Conservation (phyloP, 2,113 vertebrate genomes). For the Columba janthina region DNA sequence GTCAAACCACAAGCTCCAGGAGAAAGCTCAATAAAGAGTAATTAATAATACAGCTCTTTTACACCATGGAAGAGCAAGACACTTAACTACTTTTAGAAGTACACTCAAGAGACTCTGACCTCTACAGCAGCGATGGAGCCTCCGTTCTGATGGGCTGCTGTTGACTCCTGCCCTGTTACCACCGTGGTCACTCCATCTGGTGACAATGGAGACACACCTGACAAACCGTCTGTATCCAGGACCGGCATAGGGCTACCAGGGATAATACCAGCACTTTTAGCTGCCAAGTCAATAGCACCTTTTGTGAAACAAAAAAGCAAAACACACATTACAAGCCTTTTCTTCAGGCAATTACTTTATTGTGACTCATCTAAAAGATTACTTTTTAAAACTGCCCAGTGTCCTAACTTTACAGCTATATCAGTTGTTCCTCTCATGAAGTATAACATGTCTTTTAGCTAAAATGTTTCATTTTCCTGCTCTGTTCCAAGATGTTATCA, state of each 20-base stretch:
- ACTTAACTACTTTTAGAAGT: neutral
- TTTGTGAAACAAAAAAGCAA: neutral
- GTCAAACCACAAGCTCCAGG: neutral
- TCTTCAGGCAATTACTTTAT: neutral
- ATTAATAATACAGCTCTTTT: neutral
- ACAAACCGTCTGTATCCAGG: constrained; percentile 74
- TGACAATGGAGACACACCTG: constrained; percentile 71
- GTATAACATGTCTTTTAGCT: neutral
- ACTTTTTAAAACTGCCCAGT: neutral
- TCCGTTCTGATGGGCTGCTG: constrained; percentile 72
- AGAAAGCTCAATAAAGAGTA: neutral
- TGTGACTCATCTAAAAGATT: neutral
- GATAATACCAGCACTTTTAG: constrained; percentile 95
- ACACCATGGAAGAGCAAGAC: neutral
- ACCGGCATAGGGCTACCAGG: constrained; percentile 85
- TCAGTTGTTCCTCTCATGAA: neutral
- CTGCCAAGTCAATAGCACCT: constrained; percentile 95
- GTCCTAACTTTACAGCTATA: neutral
- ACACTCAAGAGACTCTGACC: constrained; percentile 55
- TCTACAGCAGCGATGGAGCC: constrained; percentile 36
- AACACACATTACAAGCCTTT: neutral
- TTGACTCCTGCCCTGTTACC: constrained; percentile 55
- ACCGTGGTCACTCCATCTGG: constrained; percentile 61
- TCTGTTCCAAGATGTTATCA: neutral
- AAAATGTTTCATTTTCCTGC: neutral